Base-by-base conservation (phyloP, 2,888 invertebrate species). In the Eudemis profundana region DNA sequence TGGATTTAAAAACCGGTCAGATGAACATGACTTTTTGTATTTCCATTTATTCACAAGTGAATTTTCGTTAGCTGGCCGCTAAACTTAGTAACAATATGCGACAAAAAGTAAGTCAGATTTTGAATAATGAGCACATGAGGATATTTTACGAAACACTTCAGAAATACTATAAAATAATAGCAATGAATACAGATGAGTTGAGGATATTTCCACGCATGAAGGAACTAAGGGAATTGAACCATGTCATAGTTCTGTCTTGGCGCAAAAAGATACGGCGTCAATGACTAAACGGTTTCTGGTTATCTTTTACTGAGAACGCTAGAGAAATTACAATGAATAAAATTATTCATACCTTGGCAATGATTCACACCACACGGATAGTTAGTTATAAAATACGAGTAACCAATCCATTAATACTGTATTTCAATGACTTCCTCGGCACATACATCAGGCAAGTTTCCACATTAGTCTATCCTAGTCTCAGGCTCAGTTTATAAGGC, bases 381-480 rank as follows among this genome's bases (percentile, higher is more conserved):
- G 36, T 19, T 27, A 29, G 19, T 15, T 33, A 44, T 21, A 42
- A 42, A 21, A 23, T 44, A 17, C 38, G 29, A 56, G 29, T 44
- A 42, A 19, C 42, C 29, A 53, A 67, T 67, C 36, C 64, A 68
- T 74, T 44, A 68, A 77, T 27, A 44, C 27, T 17, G 81, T 83
- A 86, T 83, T 81, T 72, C 74, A 81, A 83, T 78, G 70, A 81
- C 81, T 84, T 85, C 83, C 85, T 81, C 17, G 10, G 49, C 42
- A 49, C 33, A 40, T 21, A 40, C 19, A 40, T 44, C 8, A 44
- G 27, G 1, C 54, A 40, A 12, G 62, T 56, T 56, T 56, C 21
- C 54, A 40, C 33, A 51, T 51, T 21, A 33, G 38, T 12, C 15
- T 33, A 33, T 64, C 27, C 5, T 44, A 42, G 61, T 51, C 33